phyloP scores from a whole-genome alignment of 2,113 vertebrate species.

The Urocolius indicus region DNA sequence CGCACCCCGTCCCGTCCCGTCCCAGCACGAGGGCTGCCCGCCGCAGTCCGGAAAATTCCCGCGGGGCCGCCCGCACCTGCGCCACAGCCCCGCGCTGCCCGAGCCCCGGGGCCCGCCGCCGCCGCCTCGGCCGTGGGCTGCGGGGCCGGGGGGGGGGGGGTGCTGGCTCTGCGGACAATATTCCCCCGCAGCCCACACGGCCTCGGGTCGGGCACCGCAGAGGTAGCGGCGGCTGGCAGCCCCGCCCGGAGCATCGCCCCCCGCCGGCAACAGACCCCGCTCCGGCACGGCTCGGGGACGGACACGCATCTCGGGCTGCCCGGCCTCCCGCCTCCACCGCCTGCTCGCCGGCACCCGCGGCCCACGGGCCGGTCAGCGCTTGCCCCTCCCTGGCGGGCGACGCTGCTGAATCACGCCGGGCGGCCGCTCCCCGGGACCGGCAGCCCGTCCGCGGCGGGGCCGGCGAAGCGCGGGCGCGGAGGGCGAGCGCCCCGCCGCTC shows the following conservation, averaged over 20 bases:
- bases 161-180: not conserved
- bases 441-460: not conserved
- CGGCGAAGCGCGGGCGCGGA: not conserved
- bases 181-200: not conserved
- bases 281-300: not conserved
- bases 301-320: not conserved
- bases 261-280: not conserved
- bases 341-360: not conserved
- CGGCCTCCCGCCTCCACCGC: not conserved
- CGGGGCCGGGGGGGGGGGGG: too few species aligned
- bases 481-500: too few species aligned
- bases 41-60: not conserved
- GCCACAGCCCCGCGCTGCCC: not conserved
- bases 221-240: not conserved
- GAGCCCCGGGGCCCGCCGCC: not conserved
- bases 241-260: not conserved
- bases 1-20: not conserved
- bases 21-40: not conserved
- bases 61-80: not conserved
- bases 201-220: not conserved
- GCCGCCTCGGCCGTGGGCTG: not conserved
- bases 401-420: slow-evolving; percentile 58
- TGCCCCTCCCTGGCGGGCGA: not conserved
- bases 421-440: not conserved
- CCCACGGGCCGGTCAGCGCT: not conserved